Conservation (phyloP, 1,140 invertebrate genomes). For the Manduca sexta region DNA sequence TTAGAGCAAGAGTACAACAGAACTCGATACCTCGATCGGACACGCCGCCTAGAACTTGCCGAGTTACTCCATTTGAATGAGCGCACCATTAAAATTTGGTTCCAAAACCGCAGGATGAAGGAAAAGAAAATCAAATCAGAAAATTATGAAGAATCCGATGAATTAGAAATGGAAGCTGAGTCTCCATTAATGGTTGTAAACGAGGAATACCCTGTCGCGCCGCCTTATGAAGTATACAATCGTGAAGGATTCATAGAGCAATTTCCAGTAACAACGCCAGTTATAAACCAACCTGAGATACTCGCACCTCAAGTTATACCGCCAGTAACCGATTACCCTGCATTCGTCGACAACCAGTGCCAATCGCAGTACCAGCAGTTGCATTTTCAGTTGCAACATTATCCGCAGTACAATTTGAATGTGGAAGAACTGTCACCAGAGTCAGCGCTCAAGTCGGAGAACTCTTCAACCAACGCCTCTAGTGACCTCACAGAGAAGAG, state of each 20-base stretch:
- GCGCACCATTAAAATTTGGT: constrained; percentile 97
- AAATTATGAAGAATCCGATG: constrained; percentile 31
- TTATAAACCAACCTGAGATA: not conserved
- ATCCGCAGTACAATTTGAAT: constrained; percentile 4
- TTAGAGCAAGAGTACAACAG: constrained; percentile 98
- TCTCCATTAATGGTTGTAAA: constrained; percentile 22
- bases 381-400: constrained; percentile 12
- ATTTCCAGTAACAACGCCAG: constrained; percentile 8
- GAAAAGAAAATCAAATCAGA: constrained; percentile 88
- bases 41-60: constrained; percentile 94
- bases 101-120: constrained; percentile 97
- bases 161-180: constrained; percentile 27
- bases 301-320: too few species aligned
- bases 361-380: constrained; percentile 7
- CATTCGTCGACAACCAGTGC: not conserved
- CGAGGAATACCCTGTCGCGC: constrained; percentile 3
- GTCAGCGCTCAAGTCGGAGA: constrained; percentile 16
- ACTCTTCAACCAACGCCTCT: constrained; percentile 8
- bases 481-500: constrained; percentile 21
- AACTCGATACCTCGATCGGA: constrained; percentile 93
- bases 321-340: too few species aligned
- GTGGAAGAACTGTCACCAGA: constrained; percentile 5
- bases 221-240: constrained; percentile 6
- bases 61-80: constrained; percentile 94
- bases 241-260: constrained; percentile 9